These are phyloP conservation scores for Spilogale gracilis DNA, from an alignment of 2,113 vertebrate species.

Conservation along the genomic window DNA sequence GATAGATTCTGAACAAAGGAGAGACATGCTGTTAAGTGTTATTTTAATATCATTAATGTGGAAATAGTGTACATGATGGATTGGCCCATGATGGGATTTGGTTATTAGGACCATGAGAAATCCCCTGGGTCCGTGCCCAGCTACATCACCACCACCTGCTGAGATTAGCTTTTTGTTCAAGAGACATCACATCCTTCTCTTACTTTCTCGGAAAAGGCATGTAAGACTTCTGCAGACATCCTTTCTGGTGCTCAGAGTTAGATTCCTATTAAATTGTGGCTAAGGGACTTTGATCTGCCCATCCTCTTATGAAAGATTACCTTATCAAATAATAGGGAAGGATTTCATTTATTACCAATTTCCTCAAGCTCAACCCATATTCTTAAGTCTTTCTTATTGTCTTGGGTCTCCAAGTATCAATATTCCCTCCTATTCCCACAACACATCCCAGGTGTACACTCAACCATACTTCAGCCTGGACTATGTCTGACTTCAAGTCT, in stretches of 20 bases:
- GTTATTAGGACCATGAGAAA: slow-evolving; percentile 44
- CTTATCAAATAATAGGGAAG: neutral
- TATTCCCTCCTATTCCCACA: neutral
- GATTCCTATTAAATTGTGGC: neutral
- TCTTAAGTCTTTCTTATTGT: neutral
- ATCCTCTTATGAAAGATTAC: neutral
- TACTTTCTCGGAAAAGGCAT: neutral
- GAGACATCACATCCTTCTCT: neutral
- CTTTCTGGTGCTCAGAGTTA: neutral
- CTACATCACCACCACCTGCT: neutral
- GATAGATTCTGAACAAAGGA: slow-evolving; percentile 41
- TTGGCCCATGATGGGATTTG: neutral
- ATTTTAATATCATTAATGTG: slow-evolving; percentile 45
- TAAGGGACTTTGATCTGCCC: rapidly evolving
- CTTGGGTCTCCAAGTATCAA: neutral
- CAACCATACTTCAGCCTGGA: neutral
- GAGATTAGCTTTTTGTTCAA: neutral
- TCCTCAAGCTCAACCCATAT: neutral
- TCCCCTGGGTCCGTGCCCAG: neutral
- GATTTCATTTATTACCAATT: neutral
- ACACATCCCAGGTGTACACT: rapidly evolving
- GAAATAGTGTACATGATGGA: neutral
- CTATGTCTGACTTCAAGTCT: neutral
- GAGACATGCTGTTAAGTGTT: slow-evolving; percentile 35
- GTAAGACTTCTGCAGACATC: neutral